Evolutionary conservation across 2,113 vertebrate species (phyloP), one percentile per base, ranked within the genome.

Genomic region (Oplegnathus fasciatus): DNA sequence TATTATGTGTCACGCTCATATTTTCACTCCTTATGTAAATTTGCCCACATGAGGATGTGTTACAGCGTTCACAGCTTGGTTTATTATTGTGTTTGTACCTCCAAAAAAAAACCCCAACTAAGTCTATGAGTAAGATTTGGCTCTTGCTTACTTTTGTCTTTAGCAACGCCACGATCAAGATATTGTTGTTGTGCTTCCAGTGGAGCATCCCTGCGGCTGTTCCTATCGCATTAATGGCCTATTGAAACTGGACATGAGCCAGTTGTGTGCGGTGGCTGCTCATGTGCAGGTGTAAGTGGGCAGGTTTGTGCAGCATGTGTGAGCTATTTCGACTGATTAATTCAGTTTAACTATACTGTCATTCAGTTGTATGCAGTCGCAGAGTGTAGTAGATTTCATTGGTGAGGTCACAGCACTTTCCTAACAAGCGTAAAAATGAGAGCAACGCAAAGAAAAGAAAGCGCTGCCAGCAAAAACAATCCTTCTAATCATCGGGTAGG

Each of bases 381-480:
- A 72, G 28, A 24, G 55, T 14, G 10, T 44, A 58, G 40, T 37
- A 52, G 57, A 72, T 75, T 61, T 60, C 44, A 9, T 66, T 15
- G n/a, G 24, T 30, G n/a, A 67, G 48, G n/a, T 61, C 17, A 26
- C 13, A 17, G 30, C 64, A 75, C 20, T 18, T 65, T 26, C 11
- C 20, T 61, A 57, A 71, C 55, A 62, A 75, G 68, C 26, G 34
- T 67, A 57, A 66, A 50, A 75, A 79, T 52, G 69, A 76, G 37
- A 84, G 42, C 32, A 34, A 58, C 9, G 32, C 0, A 1, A 32
- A 61, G 58, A 64, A 82, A 67, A 54, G 62, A 75, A 44, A 57
- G 57, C 28, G 37, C 55, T 52, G 48, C 62, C 18, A 57, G 4
- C 10, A 30, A 32, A 79, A 30, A 61, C 32, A 46, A 17, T 58